Evolutionary conservation across 2,797 vertebrate genomes (phyloP).

Genomic region (Anolis apletophallus): DNA sequence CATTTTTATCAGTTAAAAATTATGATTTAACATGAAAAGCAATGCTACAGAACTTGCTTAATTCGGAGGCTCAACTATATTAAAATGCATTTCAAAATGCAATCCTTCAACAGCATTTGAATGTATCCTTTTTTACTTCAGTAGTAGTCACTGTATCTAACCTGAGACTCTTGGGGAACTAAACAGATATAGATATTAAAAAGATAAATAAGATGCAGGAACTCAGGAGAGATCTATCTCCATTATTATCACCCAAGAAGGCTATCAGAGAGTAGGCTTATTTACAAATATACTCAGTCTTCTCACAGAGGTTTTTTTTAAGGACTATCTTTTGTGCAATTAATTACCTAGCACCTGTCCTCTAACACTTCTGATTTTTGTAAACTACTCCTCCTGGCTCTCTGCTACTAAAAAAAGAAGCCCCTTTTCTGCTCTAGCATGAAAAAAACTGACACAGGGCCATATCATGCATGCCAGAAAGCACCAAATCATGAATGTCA

Average conservation of each 20-base stretch:
- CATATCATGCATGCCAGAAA: not conserved
- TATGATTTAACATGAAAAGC: conserved; percentile 35
- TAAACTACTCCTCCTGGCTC: not conserved
- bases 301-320: not conserved
- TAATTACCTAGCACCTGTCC: not conserved
- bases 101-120: conserved; percentile 39
- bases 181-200: not conserved
- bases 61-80: conserved; percentile 50
- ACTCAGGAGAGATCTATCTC: not conserved
- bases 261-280: not conserved
- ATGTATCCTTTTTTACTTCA: not conserved
- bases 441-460: not conserved
- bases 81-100: conserved; percentile 57
- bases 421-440: not conserved
- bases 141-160: not conserved
- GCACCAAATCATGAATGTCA: not conserved
- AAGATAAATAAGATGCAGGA: not conserved
- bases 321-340: not conserved
- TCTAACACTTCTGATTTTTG: not conserved
- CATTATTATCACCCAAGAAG: not conserved
- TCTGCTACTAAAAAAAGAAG: not conserved
- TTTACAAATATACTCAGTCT: not conserved
- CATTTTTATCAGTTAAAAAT: conserved; percentile 11
- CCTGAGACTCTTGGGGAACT: not conserved
- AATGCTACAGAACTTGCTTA: conserved; percentile 44